Base-by-base conservation (phyloP, 2,797 vertebrate genomes). In the Antennarius maculatus region DNA sequence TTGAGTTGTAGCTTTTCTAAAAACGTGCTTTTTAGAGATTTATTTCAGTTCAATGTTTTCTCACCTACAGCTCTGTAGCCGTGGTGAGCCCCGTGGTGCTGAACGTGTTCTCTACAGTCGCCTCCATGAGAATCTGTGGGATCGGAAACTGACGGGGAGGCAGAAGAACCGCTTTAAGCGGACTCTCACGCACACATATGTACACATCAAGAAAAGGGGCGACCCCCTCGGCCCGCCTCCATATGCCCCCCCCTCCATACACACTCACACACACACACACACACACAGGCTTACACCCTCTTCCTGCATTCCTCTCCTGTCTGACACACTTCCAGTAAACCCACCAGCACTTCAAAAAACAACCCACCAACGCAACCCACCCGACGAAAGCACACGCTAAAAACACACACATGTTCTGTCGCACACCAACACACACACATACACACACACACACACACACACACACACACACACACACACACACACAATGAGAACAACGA, bases 251-350 rank as follows among this genome's bases (percentile, higher is more conserved):
- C 70, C 76, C 29, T 50, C 41, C 39, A n/a, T n/a, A n/a, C 46
- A 23, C 54, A 70, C 54, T 61, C 61, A 37, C 61, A 66, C 34
- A 49, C 48, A 69, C 46, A 23, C 54, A 70, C 54, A 64, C 61
- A 37, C 61, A 66, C 34, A 49, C 48, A 69, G 0, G 34, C 75
- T 27, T 70, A 73, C 79, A 73, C 85, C 80, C 81, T 72, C 71
- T 87, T 86, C 85, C 88, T 82, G 79, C 86, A 90, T 89, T 90
- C 87, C 72, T 78, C 81, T 60, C 76, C 86, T 80, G 89, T 91
- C 90, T 91, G 88, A 90, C 83, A 88, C 77, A 91, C 86, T 91
- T 92, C 91, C 91, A 90, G 89, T 91, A 86, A 89, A 71, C 82
- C 90, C 90, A 88, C 76, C 83, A 86, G 64, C 77, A 86, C 79